Evolutionary conservation across 2,113 vertebrate genomes (phyloP), one percentile per base, ranked within the genome.

Genomic region (Coptodon rendalli): DNA sequence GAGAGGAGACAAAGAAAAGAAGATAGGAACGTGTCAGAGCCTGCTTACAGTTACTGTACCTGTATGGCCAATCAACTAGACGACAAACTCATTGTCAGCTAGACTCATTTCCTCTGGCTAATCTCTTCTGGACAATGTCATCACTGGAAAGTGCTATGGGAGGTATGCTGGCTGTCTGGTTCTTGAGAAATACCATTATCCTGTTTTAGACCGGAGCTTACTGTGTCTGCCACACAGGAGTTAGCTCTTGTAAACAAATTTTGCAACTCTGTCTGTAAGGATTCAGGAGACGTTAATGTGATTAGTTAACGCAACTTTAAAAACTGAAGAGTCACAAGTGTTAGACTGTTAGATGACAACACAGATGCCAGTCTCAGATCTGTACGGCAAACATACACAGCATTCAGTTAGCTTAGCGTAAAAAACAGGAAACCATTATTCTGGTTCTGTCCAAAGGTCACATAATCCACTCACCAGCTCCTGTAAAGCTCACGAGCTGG

Each of bases 91-190:
- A 29, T 16, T 76, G 68, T 76, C 40, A 59, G 80, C 83, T 43
- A 89, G 91, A 91, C 92, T 95, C 83, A 94, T 95, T 95, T 95
- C 95, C 95, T 94, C 89, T 87, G 52, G 61, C 9, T 92, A 89
- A 94, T 92, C 93, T 86, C 78, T 31, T 40, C 61, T 71, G 87
- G 81, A 88, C 88, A 92, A 89, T 85, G 84, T 83, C 52, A 80
- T 73, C 11, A 86, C 81, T 86, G 80, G 82, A 91, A 91, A 68
- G 63, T 78, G 71, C 83, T 50, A 90, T 31, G 78, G 82, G 89
- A 89, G 56, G 76, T 40, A 81, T 27, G 48, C 79, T 63, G 79
- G 50, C 59, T 82, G 91, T 92, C 90, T 89, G 79, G 53, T 27
- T 83, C 61, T 71, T 63, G 17, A 84, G 80, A 87, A 89, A 86